Evolutionary conservation across 2,888 invertebrate genomes (phyloP).

Genomic region (Tinea pellionella): DNA sequence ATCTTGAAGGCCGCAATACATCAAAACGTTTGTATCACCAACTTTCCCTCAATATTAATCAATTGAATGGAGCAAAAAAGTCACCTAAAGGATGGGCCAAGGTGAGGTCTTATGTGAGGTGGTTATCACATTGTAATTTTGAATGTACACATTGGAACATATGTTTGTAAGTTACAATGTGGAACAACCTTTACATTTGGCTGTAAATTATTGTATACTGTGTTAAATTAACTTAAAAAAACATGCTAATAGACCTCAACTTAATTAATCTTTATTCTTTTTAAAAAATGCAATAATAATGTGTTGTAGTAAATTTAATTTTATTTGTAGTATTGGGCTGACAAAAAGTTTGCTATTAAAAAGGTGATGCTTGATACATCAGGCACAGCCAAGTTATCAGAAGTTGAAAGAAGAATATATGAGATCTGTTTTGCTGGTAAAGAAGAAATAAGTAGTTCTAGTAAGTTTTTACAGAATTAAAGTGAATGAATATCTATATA

Average conservation of each 20-base stretch:
- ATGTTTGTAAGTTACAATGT: too few relatives aligned
- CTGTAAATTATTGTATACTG: background rate
- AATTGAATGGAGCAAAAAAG: constrained; percentile 46
- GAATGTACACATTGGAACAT: background rate
- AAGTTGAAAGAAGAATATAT: constrained; percentile 11
- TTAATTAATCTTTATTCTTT: too few relatives aligned
- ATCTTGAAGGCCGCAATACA: constrained; percentile 46
- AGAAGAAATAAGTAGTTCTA: background rate
- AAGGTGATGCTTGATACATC: background rate
- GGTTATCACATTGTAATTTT: constrained; percentile 13
- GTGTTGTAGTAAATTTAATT: background rate
- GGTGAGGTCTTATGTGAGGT: constrained; percentile 26
- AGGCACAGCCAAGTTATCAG: background rate
- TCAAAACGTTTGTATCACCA: constrained; percentile 55
- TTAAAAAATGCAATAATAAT: too few relatives aligned
- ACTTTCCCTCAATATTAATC: constrained; percentile 46
- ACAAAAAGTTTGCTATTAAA: constrained; percentile 56
- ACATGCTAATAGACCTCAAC: too few relatives aligned
- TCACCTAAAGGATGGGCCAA: constrained; percentile 63
- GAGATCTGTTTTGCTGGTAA: background rate
- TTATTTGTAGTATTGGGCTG: constrained; percentile 50
- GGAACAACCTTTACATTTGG: background rate
- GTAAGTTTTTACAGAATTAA: background rate
- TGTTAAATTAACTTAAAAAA: too few relatives aligned
- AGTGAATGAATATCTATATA: too few relatives aligned